These are phyloP conservation scores for Rhyacophila brunnea DNA, from an alignment of 1,140 invertebrate genomes.

Conservation along the genomic window DNA sequence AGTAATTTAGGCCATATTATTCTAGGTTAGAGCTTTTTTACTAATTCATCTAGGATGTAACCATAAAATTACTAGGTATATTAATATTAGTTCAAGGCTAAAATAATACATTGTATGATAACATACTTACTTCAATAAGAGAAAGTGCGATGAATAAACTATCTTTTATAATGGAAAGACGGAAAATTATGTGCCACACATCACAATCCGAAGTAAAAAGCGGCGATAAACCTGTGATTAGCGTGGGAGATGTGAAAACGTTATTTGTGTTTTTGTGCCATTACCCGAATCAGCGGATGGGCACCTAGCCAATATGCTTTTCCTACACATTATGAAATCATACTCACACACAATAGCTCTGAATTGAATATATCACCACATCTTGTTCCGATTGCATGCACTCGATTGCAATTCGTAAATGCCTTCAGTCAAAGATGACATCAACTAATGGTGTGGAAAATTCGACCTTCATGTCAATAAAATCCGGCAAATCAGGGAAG, in stretches of 20 bases:
- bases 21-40: no score
- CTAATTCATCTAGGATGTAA: no score
- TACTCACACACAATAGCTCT: slow-evolving; percentile 18
- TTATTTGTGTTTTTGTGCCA: slow-evolving; percentile 28
- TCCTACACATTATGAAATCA: slow-evolving; percentile 12
- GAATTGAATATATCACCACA: slow-evolving; percentile 19
- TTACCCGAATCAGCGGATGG: slow-evolving; percentile 21
- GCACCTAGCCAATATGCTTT: slow-evolving; percentile 24
- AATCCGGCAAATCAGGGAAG: slow-evolving; percentile 22
- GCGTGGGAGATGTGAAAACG: slow-evolving; percentile 22
- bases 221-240: slow-evolving; percentile 21
- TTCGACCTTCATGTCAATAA: slow-evolving; percentile 29
- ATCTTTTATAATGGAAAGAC: no score
- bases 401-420: slow-evolving; percentile 12
- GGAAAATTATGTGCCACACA: no score
- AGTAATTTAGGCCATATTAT: no score
- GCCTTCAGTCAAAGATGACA: slow-evolving; percentile 20
- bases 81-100: no score
- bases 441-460: slow-evolving; percentile 20
- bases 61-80: no score
- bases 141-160: no score
- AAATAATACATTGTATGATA: no score
- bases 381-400: slow-evolving; percentile 12
- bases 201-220: not conserved
- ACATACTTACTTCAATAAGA: no score